phyloP scores from a whole-genome alignment of 2,888 invertebrate genomes.

The Arge pagana region DNA sequence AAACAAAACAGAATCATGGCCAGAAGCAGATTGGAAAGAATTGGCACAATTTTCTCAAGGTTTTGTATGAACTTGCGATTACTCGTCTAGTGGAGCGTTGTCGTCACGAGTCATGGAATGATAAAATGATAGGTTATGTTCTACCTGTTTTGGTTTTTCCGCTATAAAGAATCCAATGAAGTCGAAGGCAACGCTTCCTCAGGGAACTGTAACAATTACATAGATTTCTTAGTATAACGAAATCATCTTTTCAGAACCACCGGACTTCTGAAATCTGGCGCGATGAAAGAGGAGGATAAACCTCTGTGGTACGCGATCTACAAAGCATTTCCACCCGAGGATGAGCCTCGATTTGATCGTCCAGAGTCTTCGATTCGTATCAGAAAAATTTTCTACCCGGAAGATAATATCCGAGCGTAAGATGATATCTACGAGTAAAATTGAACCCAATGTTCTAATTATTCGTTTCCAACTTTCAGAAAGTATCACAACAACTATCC shows the following conservation, averaged over 20 bases:
- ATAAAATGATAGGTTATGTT: neutral
- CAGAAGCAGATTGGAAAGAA: slow-evolving; percentile 48
- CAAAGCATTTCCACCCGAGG: slow-evolving; percentile 85
- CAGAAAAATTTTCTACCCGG: slow-evolving; percentile 77
- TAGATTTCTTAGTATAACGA: neutral
- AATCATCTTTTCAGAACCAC: slow-evolving; percentile 65
- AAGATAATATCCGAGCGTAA: slow-evolving; percentile 86
- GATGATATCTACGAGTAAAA: slow-evolving; percentile 7
- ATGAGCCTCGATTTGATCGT: slow-evolving; percentile 78
- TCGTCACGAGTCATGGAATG: no score
- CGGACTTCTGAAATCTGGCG: slow-evolving; percentile 80
- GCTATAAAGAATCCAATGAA: neutral
- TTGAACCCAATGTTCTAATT: slow-evolving; percentile 13
- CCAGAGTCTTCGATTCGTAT: slow-evolving; percentile 67
- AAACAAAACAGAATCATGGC: slow-evolving; percentile 47
- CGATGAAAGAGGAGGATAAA: slow-evolving; percentile 78
- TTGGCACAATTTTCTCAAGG: slow-evolving; percentile 53
- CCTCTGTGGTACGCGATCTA: slow-evolving; percentile 95
- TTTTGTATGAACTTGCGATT: slow-evolving; percentile 25
- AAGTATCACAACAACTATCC: slow-evolving; percentile 69
- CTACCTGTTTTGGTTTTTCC: neutral
- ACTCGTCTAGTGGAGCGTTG: no score
- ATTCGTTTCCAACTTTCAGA: slow-evolving; percentile 57
- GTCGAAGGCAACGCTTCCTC: neutral
- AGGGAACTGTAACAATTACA: neutral